Evolutionary conservation across 2,888 invertebrate genomes (phyloP).

Genomic region (Portevinia maculata): DNA sequence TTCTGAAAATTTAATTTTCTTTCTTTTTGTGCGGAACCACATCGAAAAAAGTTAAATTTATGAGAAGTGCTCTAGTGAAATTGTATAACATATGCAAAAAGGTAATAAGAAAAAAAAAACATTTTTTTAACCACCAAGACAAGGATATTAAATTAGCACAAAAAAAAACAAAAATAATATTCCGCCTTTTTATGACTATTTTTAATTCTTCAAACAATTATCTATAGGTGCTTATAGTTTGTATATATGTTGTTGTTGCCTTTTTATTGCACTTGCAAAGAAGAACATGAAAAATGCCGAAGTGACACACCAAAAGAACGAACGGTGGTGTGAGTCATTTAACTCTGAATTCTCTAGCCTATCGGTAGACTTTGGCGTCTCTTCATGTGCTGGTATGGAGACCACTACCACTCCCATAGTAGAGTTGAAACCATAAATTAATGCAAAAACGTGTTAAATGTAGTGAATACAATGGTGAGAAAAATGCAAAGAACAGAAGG

Average conservation of each 20-base stretch:
- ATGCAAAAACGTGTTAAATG: conserved; percentile 61
- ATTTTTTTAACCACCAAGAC: not conserved
- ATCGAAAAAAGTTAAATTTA: not conserved
- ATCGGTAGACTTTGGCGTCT: conserved; percentile 23
- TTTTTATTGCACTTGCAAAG: conserved; percentile 36
- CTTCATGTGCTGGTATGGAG: conserved; percentile 1
- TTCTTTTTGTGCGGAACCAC: not conserved
- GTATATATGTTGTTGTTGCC: conserved; percentile 5
- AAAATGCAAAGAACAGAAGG: conserved; percentile 39
- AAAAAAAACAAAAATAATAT: conserved; percentile 14
- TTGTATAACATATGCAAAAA: too few species aligned
- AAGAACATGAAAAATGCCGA: conserved; percentile 64
- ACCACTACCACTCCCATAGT: conserved; percentile 29
- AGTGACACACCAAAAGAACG: conserved; percentile 50
- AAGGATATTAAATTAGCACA: conserved; percentile 19
- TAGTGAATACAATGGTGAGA: conserved; percentile 26
- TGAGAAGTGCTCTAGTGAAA: not conserved
- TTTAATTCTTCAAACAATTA: conserved; percentile 16
- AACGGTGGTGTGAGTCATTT: conserved; percentile 52
- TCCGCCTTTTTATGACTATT: conserved; percentile 36
- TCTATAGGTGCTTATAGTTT: conserved; percentile 27
- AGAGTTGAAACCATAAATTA: conserved; percentile 47
- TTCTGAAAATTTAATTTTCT: conserved; percentile 37
- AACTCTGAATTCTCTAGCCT: conserved; percentile 28
- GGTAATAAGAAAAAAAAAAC: too few species aligned